These are phyloP conservation scores for Microctenopoma lineatum DNA, from an alignment of 2,797 vertebrate genomes.

Conservation along the genomic window DNA sequence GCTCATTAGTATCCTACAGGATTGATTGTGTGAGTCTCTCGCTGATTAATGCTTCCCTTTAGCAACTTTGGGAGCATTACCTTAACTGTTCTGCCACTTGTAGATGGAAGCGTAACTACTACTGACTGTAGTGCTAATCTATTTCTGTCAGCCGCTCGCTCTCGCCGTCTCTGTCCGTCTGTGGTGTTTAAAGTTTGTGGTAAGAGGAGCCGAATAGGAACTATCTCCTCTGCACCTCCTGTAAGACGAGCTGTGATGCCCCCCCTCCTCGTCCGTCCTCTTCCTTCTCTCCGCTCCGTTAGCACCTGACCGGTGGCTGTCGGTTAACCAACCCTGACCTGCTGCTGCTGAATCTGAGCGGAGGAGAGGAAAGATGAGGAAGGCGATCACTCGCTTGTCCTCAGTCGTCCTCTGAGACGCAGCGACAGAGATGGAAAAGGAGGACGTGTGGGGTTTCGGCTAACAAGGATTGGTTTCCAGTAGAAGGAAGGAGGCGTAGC, in stretches of 20 bases:
- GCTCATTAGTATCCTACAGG: not conserved
- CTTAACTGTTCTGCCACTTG: not conserved
- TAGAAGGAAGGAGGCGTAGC: not conserved
- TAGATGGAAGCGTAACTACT: not conserved
- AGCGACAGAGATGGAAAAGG: not conserved
- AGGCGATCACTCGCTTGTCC: conserved; percentile 48
- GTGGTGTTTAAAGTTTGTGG: conserved; percentile 45
- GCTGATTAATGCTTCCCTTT: not conserved
- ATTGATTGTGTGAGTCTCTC: too few species aligned
- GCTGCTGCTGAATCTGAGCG: conserved; percentile 26
- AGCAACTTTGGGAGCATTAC: not conserved
- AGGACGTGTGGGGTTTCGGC: conserved; percentile 15
- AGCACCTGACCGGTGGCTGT: conserved; percentile 41
- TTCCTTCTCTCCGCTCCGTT: conserved; percentile 4
- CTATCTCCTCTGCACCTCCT: conserved; percentile 51
- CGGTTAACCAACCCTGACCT: conserved; percentile 48
- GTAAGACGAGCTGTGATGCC: conserved; percentile 54
- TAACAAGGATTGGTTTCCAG: conserved; percentile 42
- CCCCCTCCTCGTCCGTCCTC: not conserved
- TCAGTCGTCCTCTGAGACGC: conserved; percentile 44
- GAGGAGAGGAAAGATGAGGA: conserved; percentile 32
- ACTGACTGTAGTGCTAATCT: conserved; percentile 11
- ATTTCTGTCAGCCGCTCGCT: conserved; percentile 7
- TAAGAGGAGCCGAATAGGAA: conserved; percentile 62
- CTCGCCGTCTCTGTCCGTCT: conserved; percentile 3